phyloP scores from a whole-genome alignment of 2,113 vertebrate species.

The Sardina pilchardus region DNA sequence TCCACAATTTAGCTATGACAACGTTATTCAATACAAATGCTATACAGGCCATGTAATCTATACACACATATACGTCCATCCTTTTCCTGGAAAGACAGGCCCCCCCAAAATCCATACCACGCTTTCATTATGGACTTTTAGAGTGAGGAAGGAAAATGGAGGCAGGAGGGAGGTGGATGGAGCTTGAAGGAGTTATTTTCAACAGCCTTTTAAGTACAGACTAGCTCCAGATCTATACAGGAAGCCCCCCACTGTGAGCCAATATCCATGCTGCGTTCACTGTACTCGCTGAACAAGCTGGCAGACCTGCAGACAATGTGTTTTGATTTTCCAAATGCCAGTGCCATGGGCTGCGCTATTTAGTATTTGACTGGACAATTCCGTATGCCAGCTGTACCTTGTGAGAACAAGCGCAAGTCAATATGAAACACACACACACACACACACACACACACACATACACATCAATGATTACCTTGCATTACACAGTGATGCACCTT shows the following conservation, averaged over 20 bases:
- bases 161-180: background rate
- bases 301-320: conserved; percentile 5
- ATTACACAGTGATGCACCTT: background rate
- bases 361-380: conserved; percentile 4
- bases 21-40: conserved; percentile 15
- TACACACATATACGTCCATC: background rate
- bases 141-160: background rate
- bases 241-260: conserved; percentile 2
- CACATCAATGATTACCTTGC: background rate
- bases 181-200: background rate
- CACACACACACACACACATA: background rate
- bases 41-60: background rate
- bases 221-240: conserved; percentile 6
- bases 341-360: background rate
- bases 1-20: conserved; percentile 10
- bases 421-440: background rate
- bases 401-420: background rate
- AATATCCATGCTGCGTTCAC: background rate
- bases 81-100: background rate
- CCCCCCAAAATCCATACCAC: background rate
- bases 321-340: conserved; percentile 13
- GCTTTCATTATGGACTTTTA: conserved; percentile 9
- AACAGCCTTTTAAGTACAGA: conserved; percentile 15
- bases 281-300: background rate
- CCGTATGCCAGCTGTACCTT: background rate